Conservation (phyloP, 2,888 invertebrate species). For the Sesia apiformis region DNA sequence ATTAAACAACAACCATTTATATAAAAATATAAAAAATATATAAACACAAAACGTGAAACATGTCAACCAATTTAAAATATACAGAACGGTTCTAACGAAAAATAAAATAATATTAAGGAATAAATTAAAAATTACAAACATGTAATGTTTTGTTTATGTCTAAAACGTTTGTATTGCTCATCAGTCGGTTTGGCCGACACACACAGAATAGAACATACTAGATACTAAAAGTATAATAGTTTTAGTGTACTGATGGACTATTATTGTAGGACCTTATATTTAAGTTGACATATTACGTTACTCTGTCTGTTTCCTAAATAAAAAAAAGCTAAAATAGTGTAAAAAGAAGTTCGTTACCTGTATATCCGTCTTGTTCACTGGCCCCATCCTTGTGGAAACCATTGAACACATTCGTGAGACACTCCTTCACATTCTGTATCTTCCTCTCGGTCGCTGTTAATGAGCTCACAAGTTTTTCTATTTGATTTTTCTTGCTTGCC, state of each 20-base stretch:
- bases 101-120: too few relatives aligned
- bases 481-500: slow-evolving; percentile 39
- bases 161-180: too few relatives aligned
- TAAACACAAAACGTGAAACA: not conserved
- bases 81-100: not conserved
- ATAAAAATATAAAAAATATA: not conserved
- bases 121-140: too few relatives aligned
- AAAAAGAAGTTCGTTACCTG: slow-evolving; percentile 18
- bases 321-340: too few relatives aligned
- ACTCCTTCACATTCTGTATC: slow-evolving; percentile 38
- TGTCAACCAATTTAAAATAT: not conserved
- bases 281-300: too few relatives aligned
- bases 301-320: too few relatives aligned
- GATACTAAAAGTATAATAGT: not conserved
- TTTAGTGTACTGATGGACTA: not conserved
- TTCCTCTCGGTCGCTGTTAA: slow-evolving; percentile 38
- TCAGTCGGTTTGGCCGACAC: too few relatives aligned
- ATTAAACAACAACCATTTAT: too few relatives aligned
- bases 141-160: too few relatives aligned
- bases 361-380: slow-evolving; percentile 16
- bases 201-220: too few relatives aligned
- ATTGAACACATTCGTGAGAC: slow-evolving; percentile 35
- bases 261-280: not conserved
- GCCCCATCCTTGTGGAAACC: slow-evolving; percentile 29
- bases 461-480: slow-evolving; percentile 26